Conservation (phyloP, 2,888 invertebrate species). For the Limnephilus rhombicus region DNA sequence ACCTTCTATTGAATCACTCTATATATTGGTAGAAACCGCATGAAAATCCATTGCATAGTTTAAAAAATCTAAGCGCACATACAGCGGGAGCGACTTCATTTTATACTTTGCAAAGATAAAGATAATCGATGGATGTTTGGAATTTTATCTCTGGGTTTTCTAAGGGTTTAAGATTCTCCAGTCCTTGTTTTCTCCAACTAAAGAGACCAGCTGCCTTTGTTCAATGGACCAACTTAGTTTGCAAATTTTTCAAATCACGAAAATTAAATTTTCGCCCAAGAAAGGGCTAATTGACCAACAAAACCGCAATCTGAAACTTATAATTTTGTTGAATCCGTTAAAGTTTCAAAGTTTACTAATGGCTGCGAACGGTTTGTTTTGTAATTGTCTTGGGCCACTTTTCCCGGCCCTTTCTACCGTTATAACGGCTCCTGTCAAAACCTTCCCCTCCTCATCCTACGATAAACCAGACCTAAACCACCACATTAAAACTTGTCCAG, state of each 20-base stretch:
- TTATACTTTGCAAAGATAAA: too few species aligned
- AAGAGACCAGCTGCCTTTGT: background rate
- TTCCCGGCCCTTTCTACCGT: background rate
- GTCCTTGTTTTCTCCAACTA: background rate
- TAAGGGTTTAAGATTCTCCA: too few species aligned
- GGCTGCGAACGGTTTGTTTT: background rate
- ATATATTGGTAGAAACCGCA: too few species aligned
- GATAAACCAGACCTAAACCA: background rate
- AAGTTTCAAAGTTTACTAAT: background rate
- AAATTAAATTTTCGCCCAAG: background rate
- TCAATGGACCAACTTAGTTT: background rate
- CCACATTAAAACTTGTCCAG: background rate
- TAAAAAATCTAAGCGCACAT: too few species aligned
- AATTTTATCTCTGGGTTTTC: too few species aligned
- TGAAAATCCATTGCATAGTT: too few species aligned
- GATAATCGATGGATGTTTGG: too few species aligned
- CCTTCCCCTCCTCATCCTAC: background rate
- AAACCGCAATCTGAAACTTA: background rate
- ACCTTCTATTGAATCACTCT: too few species aligned
- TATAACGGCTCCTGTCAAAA: background rate
- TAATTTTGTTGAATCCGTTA: background rate
- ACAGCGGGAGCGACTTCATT: too few species aligned
- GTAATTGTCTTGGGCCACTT: background rate
- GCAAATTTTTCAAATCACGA: background rate
- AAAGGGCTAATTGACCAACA: constrained; percentile 1